Percentiles rank a stretch among this genome's conserved stretches.
These are phyloP conservation scores for Diaperis boleti DNA, from an alignment of 2,888 invertebrate species.

Conservation along the genomic window DNA sequence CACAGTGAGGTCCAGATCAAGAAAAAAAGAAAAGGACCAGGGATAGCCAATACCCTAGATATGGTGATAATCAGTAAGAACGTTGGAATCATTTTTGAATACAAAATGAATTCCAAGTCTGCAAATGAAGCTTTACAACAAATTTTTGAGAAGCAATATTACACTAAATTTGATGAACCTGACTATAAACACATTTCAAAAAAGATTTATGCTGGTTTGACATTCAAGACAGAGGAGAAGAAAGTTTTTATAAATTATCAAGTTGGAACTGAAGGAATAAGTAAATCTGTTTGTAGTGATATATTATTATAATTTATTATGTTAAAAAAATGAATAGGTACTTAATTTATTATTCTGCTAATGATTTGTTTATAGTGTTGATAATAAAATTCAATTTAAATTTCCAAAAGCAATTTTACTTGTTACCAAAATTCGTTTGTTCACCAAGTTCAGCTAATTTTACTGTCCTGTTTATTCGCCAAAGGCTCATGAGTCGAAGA, in stretches of 20 bases:
- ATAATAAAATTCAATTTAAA: constrained; percentile 23
- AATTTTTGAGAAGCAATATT: constrained; percentile 24
- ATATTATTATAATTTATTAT: constrained; percentile 32
- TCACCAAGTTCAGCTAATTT: constrained; percentile 18
- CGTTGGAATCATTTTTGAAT: constrained; percentile 27
- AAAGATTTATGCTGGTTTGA: constrained; percentile 25
- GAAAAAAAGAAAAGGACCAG: constrained; percentile 23
- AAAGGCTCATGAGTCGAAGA: too few species aligned
- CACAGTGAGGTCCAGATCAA: constrained; percentile 28
- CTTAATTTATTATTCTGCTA: constrained; percentile 22
- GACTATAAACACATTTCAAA: constrained; percentile 30
- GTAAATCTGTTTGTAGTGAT: constrained; percentile 29
- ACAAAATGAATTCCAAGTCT: constrained; percentile 30
- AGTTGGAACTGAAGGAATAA: constrained; percentile 22
- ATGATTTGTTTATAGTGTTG: constrained; percentile 19
- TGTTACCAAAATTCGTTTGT: constrained; percentile 21
- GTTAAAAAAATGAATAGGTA: constrained; percentile 28
- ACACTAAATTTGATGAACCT: constrained; percentile 35
- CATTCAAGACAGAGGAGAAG: constrained; percentile 22
- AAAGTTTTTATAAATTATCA: constrained; percentile 27
- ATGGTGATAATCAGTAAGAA: constrained; percentile 23
- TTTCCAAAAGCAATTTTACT: constrained; percentile 21
- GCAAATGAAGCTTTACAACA: constrained; percentile 26
- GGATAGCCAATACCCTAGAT: constrained; percentile 33
- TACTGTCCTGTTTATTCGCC: constrained; percentile 2